Conservation (phyloP, 2,113 vertebrate genomes). For the Oreochromis tanganicae region DNA sequence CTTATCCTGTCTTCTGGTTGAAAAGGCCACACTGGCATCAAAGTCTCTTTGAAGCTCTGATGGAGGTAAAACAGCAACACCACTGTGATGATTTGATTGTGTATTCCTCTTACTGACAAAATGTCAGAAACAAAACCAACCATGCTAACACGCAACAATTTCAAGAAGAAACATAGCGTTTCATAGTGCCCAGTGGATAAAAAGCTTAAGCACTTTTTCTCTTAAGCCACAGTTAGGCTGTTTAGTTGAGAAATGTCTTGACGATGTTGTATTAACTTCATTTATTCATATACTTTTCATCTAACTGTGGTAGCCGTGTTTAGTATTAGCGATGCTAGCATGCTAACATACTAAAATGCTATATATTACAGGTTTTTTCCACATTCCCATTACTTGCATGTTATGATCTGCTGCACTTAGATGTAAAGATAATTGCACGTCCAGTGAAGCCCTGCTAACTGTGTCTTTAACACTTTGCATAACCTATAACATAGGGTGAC, state of each 20-base stretch:
- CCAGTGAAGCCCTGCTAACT: not conserved
- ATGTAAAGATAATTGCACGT: not conserved
- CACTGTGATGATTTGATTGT: not conserved
- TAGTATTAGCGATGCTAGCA: not conserved
- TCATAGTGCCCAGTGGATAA: not conserved
- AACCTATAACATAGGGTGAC: not conserved
- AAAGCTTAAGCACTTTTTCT: not conserved
- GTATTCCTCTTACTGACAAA: not conserved
- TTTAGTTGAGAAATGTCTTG: not conserved
- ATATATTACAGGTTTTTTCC: not conserved
- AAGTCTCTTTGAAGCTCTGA: constrained; percentile 51
- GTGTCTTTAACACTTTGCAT: not conserved
- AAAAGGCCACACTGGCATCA: constrained; percentile 37
- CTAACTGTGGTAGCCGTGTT: not conserved
- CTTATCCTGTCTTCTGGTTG: constrained; percentile 14
- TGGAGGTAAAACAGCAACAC: not conserved
- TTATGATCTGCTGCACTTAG: not conserved
- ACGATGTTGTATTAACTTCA: not conserved
- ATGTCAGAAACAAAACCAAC: not conserved
- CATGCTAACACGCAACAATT: not conserved
- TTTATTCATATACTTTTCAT: not conserved
- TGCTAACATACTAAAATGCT: not conserved
- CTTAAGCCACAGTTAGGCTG: not conserved
- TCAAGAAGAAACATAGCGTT: not conserved
- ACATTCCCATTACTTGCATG: not conserved